These are phyloP conservation scores for Luperina testacea DNA, from an alignment of 2,888 invertebrate genomes.

Conservation along the genomic window DNA sequence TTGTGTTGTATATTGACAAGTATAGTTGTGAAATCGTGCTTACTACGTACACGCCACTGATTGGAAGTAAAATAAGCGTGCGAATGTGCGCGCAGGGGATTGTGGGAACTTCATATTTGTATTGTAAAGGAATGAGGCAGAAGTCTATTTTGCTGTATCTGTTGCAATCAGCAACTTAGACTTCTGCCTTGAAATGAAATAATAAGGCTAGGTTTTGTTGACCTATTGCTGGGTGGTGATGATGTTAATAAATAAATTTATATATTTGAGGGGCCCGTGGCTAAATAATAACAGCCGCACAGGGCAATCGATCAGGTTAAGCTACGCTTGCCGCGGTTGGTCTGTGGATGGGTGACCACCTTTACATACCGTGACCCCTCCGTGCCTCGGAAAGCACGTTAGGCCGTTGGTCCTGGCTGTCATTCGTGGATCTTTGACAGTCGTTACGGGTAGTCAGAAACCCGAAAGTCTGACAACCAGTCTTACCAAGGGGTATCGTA, in stretches of 20 bases:
- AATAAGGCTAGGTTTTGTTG: slow-evolving; percentile 15
- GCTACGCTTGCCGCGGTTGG: too few relatives aligned
- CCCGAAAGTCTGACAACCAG: too few relatives aligned
- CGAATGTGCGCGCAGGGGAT: slow-evolving; percentile 54
- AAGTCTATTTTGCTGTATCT: slow-evolving; percentile 50
- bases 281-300: too few relatives aligned
- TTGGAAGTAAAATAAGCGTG: slow-evolving; percentile 63
- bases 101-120: slow-evolving; percentile 59
- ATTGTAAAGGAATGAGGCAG: slow-evolving; percentile 44
- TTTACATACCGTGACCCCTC: too few relatives aligned
- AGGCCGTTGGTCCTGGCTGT: too few relatives aligned
- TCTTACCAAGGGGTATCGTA: too few relatives aligned
- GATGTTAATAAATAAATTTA: neutral
- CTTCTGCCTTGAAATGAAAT: slow-evolving; percentile 43
- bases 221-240: neutral
- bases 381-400: too few relatives aligned
- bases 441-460: too few relatives aligned
- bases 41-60: slow-evolving; percentile 59
- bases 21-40: slow-evolving; percentile 65
- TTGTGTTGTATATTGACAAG: slow-evolving; percentile 66
- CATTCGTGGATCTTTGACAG: too few relatives aligned
- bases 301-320: too few relatives aligned
- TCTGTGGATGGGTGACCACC: too few relatives aligned
- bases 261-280: too few relatives aligned
- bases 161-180: neutral